A percentile compares a stretch with the other conserved stretches of the same genome.
Evolutionary conservation across 2,113 vertebrate genomes (phyloP).

Genomic region (Glaucomys volans): DNA sequence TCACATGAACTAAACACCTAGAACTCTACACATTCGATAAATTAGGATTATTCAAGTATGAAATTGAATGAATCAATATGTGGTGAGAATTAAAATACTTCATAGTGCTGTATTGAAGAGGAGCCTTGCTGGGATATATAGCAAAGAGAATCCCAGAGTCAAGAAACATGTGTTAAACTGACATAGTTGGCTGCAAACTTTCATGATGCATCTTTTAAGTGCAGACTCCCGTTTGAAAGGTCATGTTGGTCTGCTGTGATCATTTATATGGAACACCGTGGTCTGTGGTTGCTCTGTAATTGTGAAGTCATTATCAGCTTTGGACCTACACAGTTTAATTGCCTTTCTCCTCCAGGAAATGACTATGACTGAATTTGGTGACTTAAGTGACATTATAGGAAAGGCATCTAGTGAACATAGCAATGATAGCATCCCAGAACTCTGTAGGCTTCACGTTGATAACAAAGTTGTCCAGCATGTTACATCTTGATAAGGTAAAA

Average conservation of each 20-base stretch:
- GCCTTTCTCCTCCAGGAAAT: slow-evolving; percentile 76
- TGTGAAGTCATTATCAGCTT: slow-evolving; percentile 84
- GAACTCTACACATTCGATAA: slow-evolving; percentile 74
- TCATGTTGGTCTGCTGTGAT: slow-evolving; percentile 71
- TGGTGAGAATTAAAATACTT: slow-evolving; percentile 74
- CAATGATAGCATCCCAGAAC: slow-evolving; percentile 68
- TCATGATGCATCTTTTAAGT: slow-evolving; percentile 74
- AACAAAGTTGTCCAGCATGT: slow-evolving; percentile 73
- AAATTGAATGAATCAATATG: slow-evolving; percentile 79
- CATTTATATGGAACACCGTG: slow-evolving; percentile 81
- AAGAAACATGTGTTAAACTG: slow-evolving; percentile 59
- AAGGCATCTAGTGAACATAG: slow-evolving; percentile 78
- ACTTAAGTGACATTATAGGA: slow-evolving; percentile 82
- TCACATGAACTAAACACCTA: slow-evolving; percentile 65
- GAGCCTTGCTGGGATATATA: slow-evolving; percentile 67
- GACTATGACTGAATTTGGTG: slow-evolving; percentile 70
- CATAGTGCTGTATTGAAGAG: neutral
- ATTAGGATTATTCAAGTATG: slow-evolving; percentile 74
- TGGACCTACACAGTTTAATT: slow-evolving; percentile 82
- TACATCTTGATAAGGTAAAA: slow-evolving; percentile 79
- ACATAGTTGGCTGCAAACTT: slow-evolving; percentile 74
- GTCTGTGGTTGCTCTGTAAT: slow-evolving; percentile 81
- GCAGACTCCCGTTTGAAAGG: slow-evolving; percentile 78
- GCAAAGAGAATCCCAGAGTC: neutral
- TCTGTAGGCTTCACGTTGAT: slow-evolving; percentile 79